Conservation (phyloP, 2,888 invertebrate species). For the Noctuana brunneofusca region DNA sequence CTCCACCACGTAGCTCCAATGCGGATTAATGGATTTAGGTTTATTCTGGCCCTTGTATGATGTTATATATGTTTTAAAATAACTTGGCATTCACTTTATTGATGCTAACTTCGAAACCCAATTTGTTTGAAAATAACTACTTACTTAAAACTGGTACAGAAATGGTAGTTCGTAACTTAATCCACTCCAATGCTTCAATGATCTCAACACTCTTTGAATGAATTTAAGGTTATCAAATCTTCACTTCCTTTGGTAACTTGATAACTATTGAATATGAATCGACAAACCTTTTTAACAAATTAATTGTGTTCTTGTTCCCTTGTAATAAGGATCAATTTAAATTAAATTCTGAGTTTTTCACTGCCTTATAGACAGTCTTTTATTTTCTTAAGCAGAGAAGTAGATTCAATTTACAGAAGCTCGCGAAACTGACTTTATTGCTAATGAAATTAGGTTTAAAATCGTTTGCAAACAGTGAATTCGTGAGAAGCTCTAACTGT, state of each 20-base stretch:
- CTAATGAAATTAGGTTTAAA: background rate
- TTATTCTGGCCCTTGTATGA: no score
- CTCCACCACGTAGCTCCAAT: no score
- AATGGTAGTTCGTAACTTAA: slow-evolving; percentile 10
- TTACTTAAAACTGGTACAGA: slow-evolving; percentile 6
- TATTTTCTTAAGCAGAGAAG: background rate
- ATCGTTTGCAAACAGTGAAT: background rate
- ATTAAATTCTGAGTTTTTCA: background rate
- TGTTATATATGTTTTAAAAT: no score
- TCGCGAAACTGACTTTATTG: background rate
- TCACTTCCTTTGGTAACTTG: slow-evolving; percentile 31
- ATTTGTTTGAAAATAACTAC: slow-evolving; percentile 1
- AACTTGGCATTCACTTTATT: no score
- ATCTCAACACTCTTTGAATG: slow-evolving; percentile 5
- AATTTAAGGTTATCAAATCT: slow-evolving; percentile 24
- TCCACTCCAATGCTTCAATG: background rate
- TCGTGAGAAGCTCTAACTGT: background rate
- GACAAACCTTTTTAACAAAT: background rate
- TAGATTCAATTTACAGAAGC: background rate
- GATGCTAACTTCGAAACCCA: no score
- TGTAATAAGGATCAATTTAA: slow-evolving; percentile 12
- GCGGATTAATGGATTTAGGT: no score
- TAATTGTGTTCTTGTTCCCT: background rate
- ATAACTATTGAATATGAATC: slow-evolving; percentile 1
- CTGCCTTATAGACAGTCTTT: background rate